Conservation (phyloP, 2,797 vertebrate species). For the Rallus crepitans region DNA sequence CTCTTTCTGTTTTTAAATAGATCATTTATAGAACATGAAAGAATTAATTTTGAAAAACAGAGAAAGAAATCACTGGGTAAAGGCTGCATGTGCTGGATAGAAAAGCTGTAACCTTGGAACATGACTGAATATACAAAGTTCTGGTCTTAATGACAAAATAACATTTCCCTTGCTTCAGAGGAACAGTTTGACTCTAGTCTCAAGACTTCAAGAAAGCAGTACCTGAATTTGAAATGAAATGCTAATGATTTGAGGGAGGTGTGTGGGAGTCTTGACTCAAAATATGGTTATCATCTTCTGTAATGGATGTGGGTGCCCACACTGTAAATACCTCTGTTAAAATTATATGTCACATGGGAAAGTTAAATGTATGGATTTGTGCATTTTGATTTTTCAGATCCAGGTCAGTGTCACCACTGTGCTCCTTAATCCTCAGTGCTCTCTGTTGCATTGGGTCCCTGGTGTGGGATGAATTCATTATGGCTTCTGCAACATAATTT, state of each 20-base stretch:
- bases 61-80: not conserved
- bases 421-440: not conserved
- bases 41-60: not conserved
- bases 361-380: not conserved
- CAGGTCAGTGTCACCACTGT: not conserved
- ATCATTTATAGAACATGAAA: not conserved
- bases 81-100: not conserved
- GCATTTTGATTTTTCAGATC: not conserved
- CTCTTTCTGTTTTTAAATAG: not conserved
- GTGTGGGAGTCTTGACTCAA: not conserved
- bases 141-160: not conserved
- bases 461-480: not conserved
- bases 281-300: not conserved
- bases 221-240: conserved; percentile 16
- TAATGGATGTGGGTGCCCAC: not conserved
- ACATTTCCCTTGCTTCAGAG: not conserved
- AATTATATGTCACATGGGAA: not conserved
- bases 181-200: not conserved
- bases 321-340: not conserved
- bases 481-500: not conserved
- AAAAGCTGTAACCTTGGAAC: not conserved
- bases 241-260: not conserved
- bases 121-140: not conserved
- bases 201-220: not conserved
- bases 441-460: not conserved